Conservation (phyloP, 2,113 vertebrate genomes). For the Odobenus rosmarus region DNA sequence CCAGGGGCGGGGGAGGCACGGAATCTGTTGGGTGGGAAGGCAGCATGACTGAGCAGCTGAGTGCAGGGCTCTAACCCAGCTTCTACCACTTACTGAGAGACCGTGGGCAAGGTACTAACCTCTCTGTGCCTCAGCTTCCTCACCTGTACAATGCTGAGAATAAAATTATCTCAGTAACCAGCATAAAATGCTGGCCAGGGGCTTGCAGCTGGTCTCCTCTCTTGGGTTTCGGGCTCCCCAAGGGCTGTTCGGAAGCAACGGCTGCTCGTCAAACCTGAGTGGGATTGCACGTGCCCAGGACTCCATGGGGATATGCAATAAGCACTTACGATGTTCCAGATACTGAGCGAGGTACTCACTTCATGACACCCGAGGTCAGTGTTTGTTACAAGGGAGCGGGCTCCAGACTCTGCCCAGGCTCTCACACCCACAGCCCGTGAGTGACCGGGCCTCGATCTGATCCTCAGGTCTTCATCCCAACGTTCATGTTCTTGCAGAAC, state of each 20-base stretch:
- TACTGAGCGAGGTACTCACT: not conserved
- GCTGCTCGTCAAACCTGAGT: not conserved
- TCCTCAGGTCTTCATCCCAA: not conserved
- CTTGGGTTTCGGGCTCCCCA: not conserved
- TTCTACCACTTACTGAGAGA: not conserved
- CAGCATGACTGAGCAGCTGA: not conserved
- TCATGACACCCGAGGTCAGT: not conserved
- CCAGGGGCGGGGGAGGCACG: rapidly evolving
- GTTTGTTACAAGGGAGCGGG: not conserved
- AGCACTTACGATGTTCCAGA: not conserved
- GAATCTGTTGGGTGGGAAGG: not conserved
- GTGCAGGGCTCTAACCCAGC: not conserved
- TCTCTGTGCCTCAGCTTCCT: not conserved
- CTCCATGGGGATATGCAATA: not conserved
- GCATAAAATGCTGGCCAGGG: not conserved
- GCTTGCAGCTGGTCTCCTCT: not conserved
- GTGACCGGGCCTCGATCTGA: not conserved
- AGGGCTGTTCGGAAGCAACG: not conserved
- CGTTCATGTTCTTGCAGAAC: not conserved
- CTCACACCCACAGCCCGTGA: not conserved
- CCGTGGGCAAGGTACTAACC: not conserved
- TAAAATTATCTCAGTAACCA: not conserved
- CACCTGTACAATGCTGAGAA: not conserved
- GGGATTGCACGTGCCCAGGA: not conserved
- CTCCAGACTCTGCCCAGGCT: not conserved